These are phyloP conservation scores for Erynnis tages DNA, from an alignment of 2,888 invertebrate species.

Conservation along the genomic window DNA sequence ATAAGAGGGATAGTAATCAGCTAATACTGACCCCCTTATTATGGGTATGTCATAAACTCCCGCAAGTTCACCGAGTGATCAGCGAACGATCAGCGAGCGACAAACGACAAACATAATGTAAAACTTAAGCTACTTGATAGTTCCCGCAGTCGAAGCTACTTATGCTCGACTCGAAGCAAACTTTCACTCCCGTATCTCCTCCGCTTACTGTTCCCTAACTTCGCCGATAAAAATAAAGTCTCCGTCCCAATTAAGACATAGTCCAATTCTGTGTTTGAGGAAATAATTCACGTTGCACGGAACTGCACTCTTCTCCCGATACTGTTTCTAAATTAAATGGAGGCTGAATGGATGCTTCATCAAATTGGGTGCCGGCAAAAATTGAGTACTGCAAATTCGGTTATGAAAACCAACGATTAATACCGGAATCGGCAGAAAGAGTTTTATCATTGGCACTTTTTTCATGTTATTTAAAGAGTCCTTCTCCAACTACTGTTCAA, in stretches of 20 bases:
- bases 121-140: constrained; percentile 19
- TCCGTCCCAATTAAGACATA: constrained; percentile 6
- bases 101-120: constrained; percentile 3
- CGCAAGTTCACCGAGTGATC: too few relatives aligned
- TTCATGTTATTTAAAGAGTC: too few relatives aligned
- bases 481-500: too few relatives aligned
- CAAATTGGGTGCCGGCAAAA: background rate
- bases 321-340: constrained; percentile 4
- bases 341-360: constrained; percentile 3
- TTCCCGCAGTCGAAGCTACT: constrained; percentile 6
- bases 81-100: background rate
- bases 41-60: too few relatives aligned
- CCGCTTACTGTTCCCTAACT: constrained; percentile 5
- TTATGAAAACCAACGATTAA: too few relatives aligned
- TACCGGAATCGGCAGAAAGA: too few relatives aligned
- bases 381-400: background rate
- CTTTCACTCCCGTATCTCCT: constrained; percentile 14
- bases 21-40: too few relatives aligned
- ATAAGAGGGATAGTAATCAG: too few relatives aligned
- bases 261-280: constrained; percentile 6
- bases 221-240: constrained; percentile 16
- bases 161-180: background rate
- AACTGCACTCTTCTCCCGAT: background rate
- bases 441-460: too few relatives aligned
- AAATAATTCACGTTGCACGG: constrained; percentile 12